Evolutionary conservation across 2,888 invertebrate species (phyloP), one percentile per base, ranked within the genome.

Genomic region (Orthosia incerta): DNA sequence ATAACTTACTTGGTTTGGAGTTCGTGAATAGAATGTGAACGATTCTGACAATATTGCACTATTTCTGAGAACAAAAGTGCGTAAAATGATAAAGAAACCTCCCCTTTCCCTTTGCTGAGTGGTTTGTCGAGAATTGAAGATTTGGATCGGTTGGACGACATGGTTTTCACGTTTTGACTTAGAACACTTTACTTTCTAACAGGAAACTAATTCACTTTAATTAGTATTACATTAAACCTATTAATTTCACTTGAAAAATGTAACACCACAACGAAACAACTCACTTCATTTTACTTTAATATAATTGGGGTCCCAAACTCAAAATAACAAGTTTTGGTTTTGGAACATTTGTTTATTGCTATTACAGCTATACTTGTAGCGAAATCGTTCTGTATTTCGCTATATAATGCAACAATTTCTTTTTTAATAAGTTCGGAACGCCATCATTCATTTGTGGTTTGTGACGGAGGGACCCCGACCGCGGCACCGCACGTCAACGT

Each of bases 1-100:
- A n/a, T 64, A 53, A 93, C 97, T 95, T 96, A 99, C 99, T 98
- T 99, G 87, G 97, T 98, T 93, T 99, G 99, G 59, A 99, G 96
- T 93, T 99, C 99, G n/a, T 98, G 98, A 50, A 99, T 98, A 16
- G 99, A 99, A 91, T 98, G 98, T 13, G 99, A 99, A 88, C 99
- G 98, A 96, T 98, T 99, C 96, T 99, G 99, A 90, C 99, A 99
- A 95, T 99, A 99, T 93, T 99, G 99, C 2, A 99, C 99, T 80
- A 99, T 98, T 97, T 99, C 99, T 26, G 99, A 99, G 94, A 99
- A 99, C 72, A 99, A 96, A 63, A 99, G 97, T 1, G 99, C 99
- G 95, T 99, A 99, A 87, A 99, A 98, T 86, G 99, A 98, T 68
- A 99, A 95, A 64, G 99, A 99, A 72, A 99, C 98, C 97, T 99